phyloP scores from a whole-genome alignment of 1,140 invertebrate species.

The Subanguina moxae region DNA sequence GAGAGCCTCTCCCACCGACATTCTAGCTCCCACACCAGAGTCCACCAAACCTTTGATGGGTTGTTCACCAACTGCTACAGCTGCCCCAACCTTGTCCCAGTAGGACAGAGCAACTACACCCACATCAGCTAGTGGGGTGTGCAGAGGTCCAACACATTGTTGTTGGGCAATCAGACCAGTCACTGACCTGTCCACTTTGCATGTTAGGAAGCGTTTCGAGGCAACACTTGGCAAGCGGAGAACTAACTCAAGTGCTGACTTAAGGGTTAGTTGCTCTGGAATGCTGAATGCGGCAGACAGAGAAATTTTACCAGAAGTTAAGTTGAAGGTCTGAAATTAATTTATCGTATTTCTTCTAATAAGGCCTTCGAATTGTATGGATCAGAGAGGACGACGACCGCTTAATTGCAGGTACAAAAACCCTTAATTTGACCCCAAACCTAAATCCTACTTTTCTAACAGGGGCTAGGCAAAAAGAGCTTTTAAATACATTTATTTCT shows the following conservation, averaged over 20 bases:
- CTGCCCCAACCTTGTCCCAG: constrained; percentile 71
- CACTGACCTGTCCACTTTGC: constrained; percentile 86
- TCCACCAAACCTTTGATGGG: constrained; percentile 84
- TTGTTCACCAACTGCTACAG: constrained; percentile 91
- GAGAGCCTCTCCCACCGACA: constrained; percentile 86
- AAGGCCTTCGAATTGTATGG: too few relatives aligned
- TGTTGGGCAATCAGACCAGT: constrained; percentile 92
- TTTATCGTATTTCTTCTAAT: too few relatives aligned
- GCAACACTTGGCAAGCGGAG: constrained; percentile 81
- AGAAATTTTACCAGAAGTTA: constrained; percentile 46
- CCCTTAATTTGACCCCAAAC: too few relatives aligned
- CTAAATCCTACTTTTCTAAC: too few relatives aligned
- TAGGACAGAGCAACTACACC: constrained; percentile 80
- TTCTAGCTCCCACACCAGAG: constrained; percentile 76
- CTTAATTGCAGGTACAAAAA: too few relatives aligned
- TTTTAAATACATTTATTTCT: too few relatives aligned
- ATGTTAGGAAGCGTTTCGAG: constrained; percentile 90
- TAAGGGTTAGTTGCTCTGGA: constrained; percentile 65
- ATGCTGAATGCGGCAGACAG: constrained; percentile 62
- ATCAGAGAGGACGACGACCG: too few relatives aligned
- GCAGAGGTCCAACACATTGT: constrained; percentile 80
- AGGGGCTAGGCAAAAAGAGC: too few relatives aligned
- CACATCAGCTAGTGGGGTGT: constrained; percentile 88
- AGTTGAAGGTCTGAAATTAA: constrained; percentile 63
- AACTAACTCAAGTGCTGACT: constrained; percentile 73